Percentiles rank a stretch among this genome's conserved stretches.
phyloP scores from a whole-genome alignment of 1,140 invertebrate genomes.

The Tetramorium alpestre region DNA sequence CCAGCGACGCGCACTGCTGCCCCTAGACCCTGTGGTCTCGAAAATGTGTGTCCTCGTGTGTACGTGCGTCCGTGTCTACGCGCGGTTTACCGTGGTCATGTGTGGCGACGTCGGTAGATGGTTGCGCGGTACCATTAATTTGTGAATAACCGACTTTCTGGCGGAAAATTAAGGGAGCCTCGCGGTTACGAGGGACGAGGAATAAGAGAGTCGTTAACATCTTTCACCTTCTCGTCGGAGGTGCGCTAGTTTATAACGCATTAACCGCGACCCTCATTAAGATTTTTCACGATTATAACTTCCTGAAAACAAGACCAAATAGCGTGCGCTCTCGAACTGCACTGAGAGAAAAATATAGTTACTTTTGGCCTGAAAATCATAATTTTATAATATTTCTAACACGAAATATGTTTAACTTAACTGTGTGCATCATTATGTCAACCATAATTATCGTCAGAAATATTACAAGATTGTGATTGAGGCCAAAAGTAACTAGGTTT shows the following conservation, averaged over 20 bases:
- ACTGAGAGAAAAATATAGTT: no score
- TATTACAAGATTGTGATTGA: no score
- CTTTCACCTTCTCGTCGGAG: neutral
- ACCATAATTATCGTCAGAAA: no score
- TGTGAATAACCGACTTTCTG: slow-evolving; percentile 46
- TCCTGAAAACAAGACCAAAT: neutral
- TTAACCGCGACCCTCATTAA: neutral
- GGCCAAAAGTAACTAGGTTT: no score
- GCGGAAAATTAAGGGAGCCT: slow-evolving; percentile 44
- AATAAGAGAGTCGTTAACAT: slow-evolving; percentile 31
- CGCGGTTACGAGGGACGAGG: neutral
- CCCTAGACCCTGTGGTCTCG: slow-evolving; percentile 37
- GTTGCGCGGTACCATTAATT: slow-evolving; percentile 50
- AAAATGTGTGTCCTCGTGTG: neutral
- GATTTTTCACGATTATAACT: neutral
- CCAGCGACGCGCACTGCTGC: slow-evolving; percentile 26
- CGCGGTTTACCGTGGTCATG: slow-evolving; percentile 42
- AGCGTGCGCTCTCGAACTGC: neutral
- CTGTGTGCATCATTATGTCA: no score
- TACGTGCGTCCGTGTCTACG: neutral
- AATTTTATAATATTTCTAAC: no score
- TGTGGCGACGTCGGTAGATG: slow-evolving; percentile 37
- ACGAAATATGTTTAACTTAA: no score
- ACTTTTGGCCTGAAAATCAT: no score
- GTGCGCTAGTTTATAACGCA: neutral